Percentiles rank a stretch among this genome's conserved stretches.
phyloP scores from a whole-genome alignment of 2,113 vertebrate species.

The Xiphophorus couchianus region DNA sequence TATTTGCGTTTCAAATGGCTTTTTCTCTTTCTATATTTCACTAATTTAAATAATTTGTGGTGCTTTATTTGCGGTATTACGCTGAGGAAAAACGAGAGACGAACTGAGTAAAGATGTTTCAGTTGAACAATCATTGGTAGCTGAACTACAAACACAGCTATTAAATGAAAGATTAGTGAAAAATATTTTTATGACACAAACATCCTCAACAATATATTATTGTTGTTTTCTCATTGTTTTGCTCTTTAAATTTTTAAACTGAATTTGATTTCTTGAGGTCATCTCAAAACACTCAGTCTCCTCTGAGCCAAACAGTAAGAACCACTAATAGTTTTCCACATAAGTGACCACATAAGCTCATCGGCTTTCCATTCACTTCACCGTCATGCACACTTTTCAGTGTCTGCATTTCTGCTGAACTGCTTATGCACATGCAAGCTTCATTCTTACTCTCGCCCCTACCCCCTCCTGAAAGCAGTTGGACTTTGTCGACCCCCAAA shows the following conservation, averaged over 20 bases:
- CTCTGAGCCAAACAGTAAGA: background rate
- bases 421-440: constrained; percentile 67
- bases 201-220: background rate
- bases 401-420: constrained; percentile 61
- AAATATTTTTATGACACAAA: too few relatives aligned
- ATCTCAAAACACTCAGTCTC: too few relatives aligned
- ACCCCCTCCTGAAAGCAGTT: constrained; percentile 80
- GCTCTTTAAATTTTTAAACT: too few relatives aligned
- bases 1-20: too few relatives aligned
- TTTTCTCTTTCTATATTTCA: background rate
- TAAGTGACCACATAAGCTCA: background rate
- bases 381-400: constrained; percentile 48
- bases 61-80: background rate
- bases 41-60: background rate
- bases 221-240: too few relatives aligned
- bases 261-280: background rate
- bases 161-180: too few relatives aligned
- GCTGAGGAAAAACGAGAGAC: too few relatives aligned
- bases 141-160: too few relatives aligned
- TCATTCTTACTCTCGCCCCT: constrained; percentile 77
- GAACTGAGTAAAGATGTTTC: too few relatives aligned
- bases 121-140: too few relatives aligned
- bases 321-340: background rate
- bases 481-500: constrained; percentile 77
- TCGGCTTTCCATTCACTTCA: constrained; percentile 36